Percentiles rank a stretch among this genome's conserved stretches.
phyloP scores from a whole-genome alignment of 2,888 invertebrate genomes.

The Rhagonycha fulva region DNA sequence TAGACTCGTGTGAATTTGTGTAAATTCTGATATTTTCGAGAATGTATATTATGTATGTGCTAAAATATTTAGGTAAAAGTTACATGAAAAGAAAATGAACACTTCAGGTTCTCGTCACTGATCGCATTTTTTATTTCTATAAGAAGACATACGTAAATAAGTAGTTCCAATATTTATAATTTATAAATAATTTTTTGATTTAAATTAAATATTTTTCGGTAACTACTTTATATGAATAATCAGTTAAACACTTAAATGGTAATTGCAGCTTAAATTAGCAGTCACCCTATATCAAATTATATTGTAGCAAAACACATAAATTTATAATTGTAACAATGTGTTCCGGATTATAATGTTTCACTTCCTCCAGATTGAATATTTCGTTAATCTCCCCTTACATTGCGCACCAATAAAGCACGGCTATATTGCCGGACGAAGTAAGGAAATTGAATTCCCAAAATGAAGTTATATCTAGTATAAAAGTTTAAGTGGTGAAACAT shows the following conservation, averaged over 20 bases:
- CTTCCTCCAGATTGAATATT: slow-evolving; percentile 47
- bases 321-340: slow-evolving; percentile 49
- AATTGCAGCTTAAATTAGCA: slow-evolving; percentile 6
- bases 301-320: slow-evolving; percentile 48
- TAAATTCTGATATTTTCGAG: not conserved
- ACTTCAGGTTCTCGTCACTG: too few relatives aligned
- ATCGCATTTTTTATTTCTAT: too few relatives aligned
- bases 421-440: slow-evolving; percentile 4
- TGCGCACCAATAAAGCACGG: slow-evolving; percentile 9
- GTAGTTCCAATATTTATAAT: too few relatives aligned
- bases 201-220: too few relatives aligned
- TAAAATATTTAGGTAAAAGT: too few relatives aligned
- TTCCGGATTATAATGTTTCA: slow-evolving; percentile 45
- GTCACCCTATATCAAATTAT: slow-evolving; percentile 36
- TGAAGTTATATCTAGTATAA: not conserved
- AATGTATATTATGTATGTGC: too few relatives aligned
- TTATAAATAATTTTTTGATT: too few relatives aligned
- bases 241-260: not conserved
- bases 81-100: too few relatives aligned
- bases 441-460: slow-evolving; percentile 4
- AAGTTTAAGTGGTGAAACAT: not conserved
- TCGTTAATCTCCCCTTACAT: slow-evolving; percentile 37
- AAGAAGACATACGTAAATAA: too few relatives aligned
- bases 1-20: not conserved
- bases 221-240: too few relatives aligned